Base-by-base conservation (phyloP, 2,888 invertebrate genomes). In the Drosophila formosana region DNA sequence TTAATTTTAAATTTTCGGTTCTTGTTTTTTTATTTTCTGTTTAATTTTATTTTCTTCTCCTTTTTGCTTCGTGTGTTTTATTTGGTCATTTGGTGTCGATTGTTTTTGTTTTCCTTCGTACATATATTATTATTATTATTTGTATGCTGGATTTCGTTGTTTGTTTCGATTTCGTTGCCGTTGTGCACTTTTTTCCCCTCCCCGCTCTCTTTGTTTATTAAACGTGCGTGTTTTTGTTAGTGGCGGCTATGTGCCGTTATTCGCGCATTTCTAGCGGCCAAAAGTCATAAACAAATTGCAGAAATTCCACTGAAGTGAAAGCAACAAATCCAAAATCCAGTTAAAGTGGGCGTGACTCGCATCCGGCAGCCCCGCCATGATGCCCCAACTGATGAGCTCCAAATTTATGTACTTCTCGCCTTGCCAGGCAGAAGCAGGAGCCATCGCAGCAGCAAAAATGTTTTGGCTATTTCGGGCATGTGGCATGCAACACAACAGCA, bases 1-100 rank as follows among this genome's bases (percentile, higher is more conserved):
- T 77, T 52, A 69, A 75, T 77, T 72, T 72, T 72, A 55, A 60
- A 60, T 76, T 76, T 75, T 75, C 53, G 60, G 43, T 53, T 55
- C 45, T 66, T 57, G 56, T 49, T 60, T 62, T 62, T 60, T 60
- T 39, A 25, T 37, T 49, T 45, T 63, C 41, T 47, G 43, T 11
- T 57, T 47, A 8, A 23, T 34, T 47, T 45, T 26, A 46, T 46
- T 46, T 37, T 57, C 34, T 37, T 41, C 7, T 8, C 26, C 7
- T 37, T 57, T 57, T 46, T 47, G 34, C 34, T 57, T 49, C 49
- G 34, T 7, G 18, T 63, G 28, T 45, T 52, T 50, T 45, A 49
- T 72, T 65, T 62, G 53, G 39, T 60, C 37, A 39, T 37, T 46
- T 60, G 37, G 28, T 28, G 30, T 60, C 5, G 37, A 4, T 75